Base-by-base conservation (phyloP, 2,113 vertebrate genomes). In the Aldabrachelys gigantea region DNA sequence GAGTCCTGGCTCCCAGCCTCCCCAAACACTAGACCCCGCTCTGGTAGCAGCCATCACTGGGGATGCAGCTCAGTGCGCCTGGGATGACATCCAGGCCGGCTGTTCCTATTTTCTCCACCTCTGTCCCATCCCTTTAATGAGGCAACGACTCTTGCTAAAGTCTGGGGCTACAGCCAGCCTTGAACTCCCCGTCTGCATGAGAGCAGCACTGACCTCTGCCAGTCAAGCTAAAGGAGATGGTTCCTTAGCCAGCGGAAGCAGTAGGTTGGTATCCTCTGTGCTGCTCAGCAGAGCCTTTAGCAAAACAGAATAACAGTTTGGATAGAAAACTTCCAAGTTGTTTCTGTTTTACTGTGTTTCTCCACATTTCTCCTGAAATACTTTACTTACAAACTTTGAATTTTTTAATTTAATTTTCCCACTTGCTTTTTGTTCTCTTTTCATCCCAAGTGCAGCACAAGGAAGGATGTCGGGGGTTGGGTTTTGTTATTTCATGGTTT, bases 161-260 rank as follows among this genome's bases (percentile, higher is more conserved):
- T 57, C 62, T 17, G 16, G 27, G 22, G 10, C 22, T 57, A 27
- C 56, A 57, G 24, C 56, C 56, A 27, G 25, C 56, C 57, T 35
- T 8, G 31, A 35, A 35, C 14, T 35, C 27, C 62, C 19, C 0
- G 1, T n/a, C 16, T 72, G 19, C 65, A 2, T 5, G 2, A 21
- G 8, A n/a, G 5, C 35, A n/a, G 65, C 19, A 69, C 16, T 1
- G 62, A 16, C 16, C 62, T 69, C 35, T 38, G 65, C n/a, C 65
- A 72, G 35, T 10, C 8, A 9, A 72, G n/a, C n/a, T 10, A 38
- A 9, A 10, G 65, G 17, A 10, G 65, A 21, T 10, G 19, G 17
- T 8, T 9, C 17, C 19, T 21, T 19, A 22, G 1, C 9, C 11
- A 21, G 17, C 8, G 1, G n/a, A n/a, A 72, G n/a, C 19, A 72